phyloP scores from a whole-genome alignment of 2,888 invertebrate species.

The Limnephilus auricula region DNA sequence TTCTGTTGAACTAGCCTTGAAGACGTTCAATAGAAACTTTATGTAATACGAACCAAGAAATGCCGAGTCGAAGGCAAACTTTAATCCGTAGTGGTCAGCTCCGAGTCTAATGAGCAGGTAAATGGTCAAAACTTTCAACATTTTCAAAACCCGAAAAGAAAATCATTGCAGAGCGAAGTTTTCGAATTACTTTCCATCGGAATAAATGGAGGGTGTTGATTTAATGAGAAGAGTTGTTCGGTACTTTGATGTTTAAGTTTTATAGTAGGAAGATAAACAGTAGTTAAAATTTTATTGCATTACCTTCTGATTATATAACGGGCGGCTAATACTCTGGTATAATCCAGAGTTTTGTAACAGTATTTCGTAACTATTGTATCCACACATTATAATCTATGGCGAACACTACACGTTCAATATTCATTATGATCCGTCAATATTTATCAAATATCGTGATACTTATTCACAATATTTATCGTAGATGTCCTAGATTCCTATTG shows the following conservation, averaged over 20 bases:
- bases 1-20: background rate
- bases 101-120: slow-evolving; percentile 12
- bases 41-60: background rate
- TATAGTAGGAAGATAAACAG: background rate
- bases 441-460: too few relatives aligned
- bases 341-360: background rate
- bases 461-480: too few relatives aligned
- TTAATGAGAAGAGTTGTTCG: background rate
- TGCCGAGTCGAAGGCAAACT: background rate
- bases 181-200: background rate
- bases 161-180: background rate
- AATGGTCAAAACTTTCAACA: background rate
- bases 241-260: background rate
- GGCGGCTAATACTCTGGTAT: background rate
- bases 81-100: slow-evolving; percentile 8
- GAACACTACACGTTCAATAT: too few relatives aligned
- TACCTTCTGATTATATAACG: background rate
- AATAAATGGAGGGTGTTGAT: background rate
- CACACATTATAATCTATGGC: too few relatives aligned
- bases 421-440: too few relatives aligned
- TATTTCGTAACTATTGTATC: background rate
- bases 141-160: background rate
- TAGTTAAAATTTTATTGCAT: background rate
- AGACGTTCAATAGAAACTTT: background rate
- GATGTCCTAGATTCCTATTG: too few relatives aligned